Evolutionary conservation across 2,888 invertebrate species (phyloP).

Genomic region (Lutraria lutraria): DNA sequence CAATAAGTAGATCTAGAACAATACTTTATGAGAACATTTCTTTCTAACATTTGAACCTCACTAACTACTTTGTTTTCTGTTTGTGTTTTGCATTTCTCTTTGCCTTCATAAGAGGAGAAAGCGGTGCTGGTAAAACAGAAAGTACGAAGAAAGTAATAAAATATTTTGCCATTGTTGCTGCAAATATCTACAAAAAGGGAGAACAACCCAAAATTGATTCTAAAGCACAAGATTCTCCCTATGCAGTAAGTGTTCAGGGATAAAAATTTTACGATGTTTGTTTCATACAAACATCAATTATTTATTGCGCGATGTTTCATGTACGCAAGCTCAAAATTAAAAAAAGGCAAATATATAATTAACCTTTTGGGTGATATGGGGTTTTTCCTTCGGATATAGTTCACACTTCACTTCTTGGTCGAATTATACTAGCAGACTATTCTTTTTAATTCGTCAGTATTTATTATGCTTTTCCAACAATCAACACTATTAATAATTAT

Average conservation of each 20-base stretch:
- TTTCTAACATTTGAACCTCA: conserved; percentile 22
- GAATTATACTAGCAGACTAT: too few species aligned
- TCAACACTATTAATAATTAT: too few species aligned
- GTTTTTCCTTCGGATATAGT: too few species aligned
- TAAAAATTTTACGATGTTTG: neutral
- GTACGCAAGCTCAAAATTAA: neutral
- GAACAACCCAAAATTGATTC: conserved; percentile 57
- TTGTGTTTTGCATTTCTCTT: conserved; percentile 19
- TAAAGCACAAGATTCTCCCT: conserved; percentile 65
- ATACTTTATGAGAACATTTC: neutral
- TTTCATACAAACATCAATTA: neutral
- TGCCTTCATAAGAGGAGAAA: conserved; percentile 85
- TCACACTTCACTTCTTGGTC: too few species aligned
- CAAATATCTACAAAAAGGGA: conserved; percentile 75
- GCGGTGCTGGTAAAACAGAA: conserved; percentile 99
- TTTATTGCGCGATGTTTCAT: conserved; percentile 4
- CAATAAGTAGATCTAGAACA: neutral
- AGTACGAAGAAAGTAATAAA: conserved; percentile 99
- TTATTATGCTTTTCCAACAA: too few species aligned
- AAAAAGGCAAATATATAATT: too few species aligned
- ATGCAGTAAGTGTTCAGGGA: conserved; percentile 69
- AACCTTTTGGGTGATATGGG: too few species aligned
- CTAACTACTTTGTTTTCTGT: conserved; percentile 39
- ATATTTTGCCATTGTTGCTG: conserved; percentile 94
- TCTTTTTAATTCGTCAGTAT: too few species aligned